phyloP scores from a whole-genome alignment of 2,113 vertebrate genomes.

The Phylloscopus whistleri region DNA sequence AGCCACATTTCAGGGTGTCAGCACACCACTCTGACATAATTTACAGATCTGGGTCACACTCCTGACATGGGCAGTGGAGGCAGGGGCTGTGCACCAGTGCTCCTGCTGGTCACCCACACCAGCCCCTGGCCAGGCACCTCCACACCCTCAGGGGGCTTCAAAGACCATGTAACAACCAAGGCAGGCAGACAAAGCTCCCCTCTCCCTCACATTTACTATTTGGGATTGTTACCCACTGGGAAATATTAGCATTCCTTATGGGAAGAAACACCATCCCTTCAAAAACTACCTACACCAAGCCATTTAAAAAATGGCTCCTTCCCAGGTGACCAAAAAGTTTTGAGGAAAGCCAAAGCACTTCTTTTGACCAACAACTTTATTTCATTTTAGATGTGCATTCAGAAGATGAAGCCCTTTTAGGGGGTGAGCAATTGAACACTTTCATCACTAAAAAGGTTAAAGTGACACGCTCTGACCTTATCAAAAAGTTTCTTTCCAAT shows the following conservation, averaged over 20 bases:
- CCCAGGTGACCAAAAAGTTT: not conserved
- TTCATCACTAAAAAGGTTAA: not conserved
- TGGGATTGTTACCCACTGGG: not conserved
- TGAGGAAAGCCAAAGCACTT: not conserved
- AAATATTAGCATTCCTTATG: not conserved
- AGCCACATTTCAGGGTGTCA: not conserved
- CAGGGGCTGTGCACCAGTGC: not conserved
- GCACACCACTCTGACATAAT: not conserved
- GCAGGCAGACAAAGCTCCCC: not conserved
- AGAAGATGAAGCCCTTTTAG: not conserved
- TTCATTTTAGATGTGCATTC: not conserved
- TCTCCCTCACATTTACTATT: not conserved
- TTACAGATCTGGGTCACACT: not conserved
- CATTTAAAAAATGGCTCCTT: not conserved
- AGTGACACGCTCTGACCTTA: not conserved
- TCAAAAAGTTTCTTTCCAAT: not conserved
- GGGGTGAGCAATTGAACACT: not conserved
- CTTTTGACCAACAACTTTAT: not conserved
- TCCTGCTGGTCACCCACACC: not conserved
- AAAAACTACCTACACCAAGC: not conserved
- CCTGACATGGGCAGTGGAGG: rapidly evolving
- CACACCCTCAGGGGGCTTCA: not conserved
- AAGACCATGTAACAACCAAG: not conserved
- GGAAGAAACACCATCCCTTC: not conserved
- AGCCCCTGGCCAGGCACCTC: not conserved